Base-by-base conservation (phyloP, 2,888 invertebrate species). In the Drosophila anceps region DNA sequence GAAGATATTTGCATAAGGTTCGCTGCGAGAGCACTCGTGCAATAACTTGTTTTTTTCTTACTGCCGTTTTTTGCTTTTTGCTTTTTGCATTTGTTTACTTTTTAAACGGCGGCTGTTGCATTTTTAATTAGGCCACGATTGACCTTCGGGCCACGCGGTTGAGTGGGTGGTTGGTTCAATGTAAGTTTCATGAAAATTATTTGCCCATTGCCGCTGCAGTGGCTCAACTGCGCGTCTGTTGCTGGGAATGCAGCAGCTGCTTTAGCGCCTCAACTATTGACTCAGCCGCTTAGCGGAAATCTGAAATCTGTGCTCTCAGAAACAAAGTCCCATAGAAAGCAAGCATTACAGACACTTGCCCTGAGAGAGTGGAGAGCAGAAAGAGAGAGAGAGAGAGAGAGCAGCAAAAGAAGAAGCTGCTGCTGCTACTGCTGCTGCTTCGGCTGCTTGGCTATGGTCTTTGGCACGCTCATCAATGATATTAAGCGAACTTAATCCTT, bases 401-500 rank as follows among this genome's bases (percentile, higher is more conserved):
- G 39, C 10, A 53, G 51, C 13, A 35, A 27, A 54, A 9, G 64
- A 35, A 41, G 43, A 35, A 29, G 51, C 59, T 37, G 50, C 24
- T 35, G 44, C 29, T 24, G 10, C 43, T 10, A 4, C 44, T 13
- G 24, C 29, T 57, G 20, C 29, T 31, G 31, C 35, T 51, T 12
- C 33, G 15, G 18, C 51, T 33, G 31, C 51, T 59, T 37, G 55
- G 18, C 24, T 41, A 35, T 37, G 59, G 44, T 31, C 64, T 69
- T 67, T 59, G 57, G 46, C 51, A 61, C 69, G 78, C 84, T 88
- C 88, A 88, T 88, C 88, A 88, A 87, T 88, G 88, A 84, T 87
- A 88, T 88, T 87, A 87, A 88, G 83, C 83, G 86, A 78, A 79
- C 83, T 82, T 87, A 87, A 87, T 88, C 87, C 87, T 81, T 87